Base-by-base conservation (phyloP, 2,888 invertebrate species). In the Trimorus sp. region DNA sequence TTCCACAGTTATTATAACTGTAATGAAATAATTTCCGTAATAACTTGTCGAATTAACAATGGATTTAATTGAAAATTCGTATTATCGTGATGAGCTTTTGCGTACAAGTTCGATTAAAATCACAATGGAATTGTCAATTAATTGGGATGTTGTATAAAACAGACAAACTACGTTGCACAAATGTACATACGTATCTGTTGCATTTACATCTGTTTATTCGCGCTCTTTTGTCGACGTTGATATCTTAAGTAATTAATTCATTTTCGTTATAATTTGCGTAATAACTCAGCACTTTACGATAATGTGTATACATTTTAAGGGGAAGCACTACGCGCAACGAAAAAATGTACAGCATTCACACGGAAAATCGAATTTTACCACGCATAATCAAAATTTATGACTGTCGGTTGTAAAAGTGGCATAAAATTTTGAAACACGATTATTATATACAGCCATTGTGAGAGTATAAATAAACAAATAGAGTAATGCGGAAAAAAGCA, bases 41-140 rank as follows among this genome's bases (percentile, higher is more conserved):
- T 54, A 54, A 54, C 54, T 14, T 51, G 26, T 26, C 7, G n/a
- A n/a, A 14, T 3, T 14, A 15, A 38, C 8, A 12, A 62, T 15
- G 12, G 48, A 48, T 45, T 62, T 45, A 62, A 62, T 62, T 62
- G 48, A 62, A 62, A 62, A 62, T 62, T 26, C 26, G 48, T 48
- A 62, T 62, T 48, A 48, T 12, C 12, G 8, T 40, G 59, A 62
- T 48, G 45, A 45, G 48, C 45, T 45, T 59, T 15, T 56, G 14
- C 7, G 42, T 45, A 12, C 16, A 45, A 58, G 58, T 7, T 58
- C 16, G 45, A 60, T 45, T 42, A 45, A 42, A 60, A 60, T 26
- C 12, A 12, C 45, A 16, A 45, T n/a, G n/a, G 16, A 45, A 45
- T 6, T 45, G 60, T 42, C 42, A 45, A 26, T 45, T 60, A 16